Evolutionary conservation across 2,888 invertebrate genomes (phyloP), one percentile per base, ranked within the genome.

Genomic region (Luperina testacea): DNA sequence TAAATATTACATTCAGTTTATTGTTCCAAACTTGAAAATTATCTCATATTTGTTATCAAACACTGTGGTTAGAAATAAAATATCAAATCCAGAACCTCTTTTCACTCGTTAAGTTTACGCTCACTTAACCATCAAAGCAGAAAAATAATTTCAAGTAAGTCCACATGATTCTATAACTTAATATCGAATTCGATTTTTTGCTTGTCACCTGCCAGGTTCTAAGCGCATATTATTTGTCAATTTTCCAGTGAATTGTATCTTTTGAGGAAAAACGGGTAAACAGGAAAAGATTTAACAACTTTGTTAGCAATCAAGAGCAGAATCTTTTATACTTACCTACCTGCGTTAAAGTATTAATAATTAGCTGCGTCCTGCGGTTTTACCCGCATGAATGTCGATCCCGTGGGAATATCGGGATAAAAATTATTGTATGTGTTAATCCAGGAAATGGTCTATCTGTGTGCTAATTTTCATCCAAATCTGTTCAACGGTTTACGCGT

Each of bases 201-300:
- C 45, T 65, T 79, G 79, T 82, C 68, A 72, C 24, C 65, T 75
- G 79, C n/a, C 75, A 79, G 42, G 27, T 63, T 72, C 53, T n/a
- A 59, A 72, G 15, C 51, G 51, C 75, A 61, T 82, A 82, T 79
- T 65, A 73, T 79, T 82, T 75, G 75, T 79, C 68, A 79, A 63
- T 75, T 82, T 79, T 1, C 32, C 79, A 17, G 32, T 61, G 61
- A 79, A 65, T 72, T 53, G 74, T 82, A 75, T 70, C 9, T 69
- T 72, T 82, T 72, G 69, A 72, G 70, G 69, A 63, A 75, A 79
- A 79, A 32, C 61, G 72, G 48, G 65, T 72, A 61, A 82, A 83
- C 79, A 83, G 79, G 72, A 80, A 83, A 82, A 24, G 8, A 70
- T 67, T 48, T 38, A 38, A 72, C 57, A 72, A 70, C 45, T 78